phyloP scores from a whole-genome alignment of 1,140 invertebrate genomes.

The Dysdera silvatica region DNA sequence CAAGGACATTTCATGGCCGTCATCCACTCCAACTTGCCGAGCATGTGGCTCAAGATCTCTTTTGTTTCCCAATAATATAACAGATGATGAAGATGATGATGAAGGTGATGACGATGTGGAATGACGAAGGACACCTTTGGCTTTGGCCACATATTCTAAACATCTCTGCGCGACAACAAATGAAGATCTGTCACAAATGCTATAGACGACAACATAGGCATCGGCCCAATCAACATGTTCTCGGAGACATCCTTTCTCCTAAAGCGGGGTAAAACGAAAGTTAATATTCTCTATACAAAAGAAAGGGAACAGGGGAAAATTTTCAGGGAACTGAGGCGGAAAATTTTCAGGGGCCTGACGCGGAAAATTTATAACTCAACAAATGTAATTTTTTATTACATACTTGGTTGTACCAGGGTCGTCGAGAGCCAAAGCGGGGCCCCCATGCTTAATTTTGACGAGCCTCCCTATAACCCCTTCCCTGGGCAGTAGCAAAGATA shows the following conservation, averaged over 20 bases:
- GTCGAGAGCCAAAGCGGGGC: too few species aligned
- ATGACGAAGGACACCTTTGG: conserved; percentile 34
- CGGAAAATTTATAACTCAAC: too few species aligned
- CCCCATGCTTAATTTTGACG: too few species aligned
- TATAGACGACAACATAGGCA: conserved; percentile 76
- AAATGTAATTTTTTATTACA: too few species aligned
- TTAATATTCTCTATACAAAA: neutral
- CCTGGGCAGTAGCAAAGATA: too few species aligned
- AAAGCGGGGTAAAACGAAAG: conserved; percentile 52
- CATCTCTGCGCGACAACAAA: conserved; percentile 65
- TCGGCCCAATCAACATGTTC: conserved; percentile 73
- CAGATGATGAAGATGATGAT: too few species aligned
- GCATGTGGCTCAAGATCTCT: conserved; percentile 72
- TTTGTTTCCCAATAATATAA: conserved; percentile 71
- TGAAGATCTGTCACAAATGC: conserved; percentile 62
- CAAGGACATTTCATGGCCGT: conserved; percentile 67
- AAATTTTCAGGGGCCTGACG: too few species aligned
- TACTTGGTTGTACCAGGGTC: too few species aligned
- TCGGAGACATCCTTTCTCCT: conserved; percentile 50
- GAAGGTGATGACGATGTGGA: too few species aligned
- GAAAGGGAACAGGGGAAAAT: too few species aligned
- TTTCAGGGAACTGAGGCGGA: too few species aligned
- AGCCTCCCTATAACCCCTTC: too few species aligned
- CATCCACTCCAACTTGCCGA: conserved; percentile 60
- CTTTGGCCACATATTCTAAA: conserved; percentile 58